Evolutionary conservation across 35 echinoderm and acorn worm species (phyloP), one percentile per base, ranked within the genome.

Genomic region (Chiridota heheva): DNA sequence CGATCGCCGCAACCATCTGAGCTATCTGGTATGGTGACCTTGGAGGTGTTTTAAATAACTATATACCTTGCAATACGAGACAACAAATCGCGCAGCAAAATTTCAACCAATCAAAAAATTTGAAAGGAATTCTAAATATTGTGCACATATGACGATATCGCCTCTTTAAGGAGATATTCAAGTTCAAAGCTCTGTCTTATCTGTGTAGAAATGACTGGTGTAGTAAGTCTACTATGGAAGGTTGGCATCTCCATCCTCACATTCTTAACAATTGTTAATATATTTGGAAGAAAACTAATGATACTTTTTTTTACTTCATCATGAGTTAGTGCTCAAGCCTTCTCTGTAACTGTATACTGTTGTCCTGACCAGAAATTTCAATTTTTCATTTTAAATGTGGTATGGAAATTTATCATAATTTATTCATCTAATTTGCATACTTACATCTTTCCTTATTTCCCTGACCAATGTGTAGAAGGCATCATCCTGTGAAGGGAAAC

Each of bases 381-480:
- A 22, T 13, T 13, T 53, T 13, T 22, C 12, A 13, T 53, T 13
- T 13, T 22, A 13, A 13, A 22, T 12, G 48, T 13, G 22, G 22
- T 13, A 12, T 13, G 12, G 48, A 13, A 12, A 53, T 53, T 12
- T 22, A 12, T 53, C 22, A 13, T 53, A 13, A 53, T 13, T 53
- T 22, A 53, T 22, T 13, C 12, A 53, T 12, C 22, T 53, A 13
- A 53, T 53, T 53, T 22, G 12, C 48, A 53, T 3, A 82, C 79
- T 82, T 55, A 82, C 79, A 69, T 82, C 79, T 69, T 82, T 82
- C 62, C 79, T 68, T 7, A 82, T 82, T 67, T 82, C 79, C 38
- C 79, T 70, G 37, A 82, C 79, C 46, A 82, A 63, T 82, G 79
- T 82, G 43, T 82, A 82, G 20, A 82, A 82, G 79, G 79, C 79